Evolutionary conservation across 2,113 vertebrate genomes (phyloP).

Genomic region (Apistogramma diplotaenia): DNA sequence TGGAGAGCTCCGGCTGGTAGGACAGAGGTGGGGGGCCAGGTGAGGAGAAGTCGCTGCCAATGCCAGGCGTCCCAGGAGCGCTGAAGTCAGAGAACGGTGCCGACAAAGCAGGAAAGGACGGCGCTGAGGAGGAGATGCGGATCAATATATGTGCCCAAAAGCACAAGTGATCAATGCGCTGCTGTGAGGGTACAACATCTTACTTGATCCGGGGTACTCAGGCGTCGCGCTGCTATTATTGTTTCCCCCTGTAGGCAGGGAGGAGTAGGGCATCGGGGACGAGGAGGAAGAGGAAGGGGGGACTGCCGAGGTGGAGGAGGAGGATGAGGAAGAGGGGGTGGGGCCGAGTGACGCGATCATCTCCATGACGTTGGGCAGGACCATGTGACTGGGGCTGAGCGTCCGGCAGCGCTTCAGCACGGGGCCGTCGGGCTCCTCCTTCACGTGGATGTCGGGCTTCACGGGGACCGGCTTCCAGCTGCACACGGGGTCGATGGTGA

Average conservation of each 20-base stretch:
- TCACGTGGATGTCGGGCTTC: constrained; percentile 87
- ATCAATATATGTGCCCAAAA: not conserved
- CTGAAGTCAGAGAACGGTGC: constrained; percentile 81
- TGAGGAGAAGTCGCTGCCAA: constrained; percentile 81
- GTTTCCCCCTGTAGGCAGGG: constrained; percentile 61
- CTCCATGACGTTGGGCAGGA: constrained; percentile 94
- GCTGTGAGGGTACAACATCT: not conserved
- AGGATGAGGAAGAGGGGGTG: constrained; percentile 69
- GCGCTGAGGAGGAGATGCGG: constrained; percentile 65
- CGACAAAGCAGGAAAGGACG: constrained; percentile 78
- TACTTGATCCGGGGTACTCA: constrained; percentile 82
- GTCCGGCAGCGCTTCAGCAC: constrained; percentile 88
- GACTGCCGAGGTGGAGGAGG: constrained; percentile 73
- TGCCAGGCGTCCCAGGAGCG: constrained; percentile 75
- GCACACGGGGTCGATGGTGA: constrained; percentile 92
- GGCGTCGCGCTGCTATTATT: constrained; percentile 27
- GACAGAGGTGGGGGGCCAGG: constrained; percentile 69
- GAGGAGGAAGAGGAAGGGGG: constrained; percentile 78
- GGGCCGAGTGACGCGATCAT: constrained; percentile 91
- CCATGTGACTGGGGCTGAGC: constrained; percentile 89
- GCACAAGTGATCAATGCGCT: not conserved
- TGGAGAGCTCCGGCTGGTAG: constrained; percentile 82
- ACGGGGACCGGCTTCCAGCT: constrained; percentile 92
- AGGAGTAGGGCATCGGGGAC: constrained; percentile 72
- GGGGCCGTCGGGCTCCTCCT: constrained; percentile 89